Evolutionary conservation across 2,797 vertebrate genomes (phyloP), one percentile per base, ranked within the genome.

Genomic region (Champsocephalus esox): DNA sequence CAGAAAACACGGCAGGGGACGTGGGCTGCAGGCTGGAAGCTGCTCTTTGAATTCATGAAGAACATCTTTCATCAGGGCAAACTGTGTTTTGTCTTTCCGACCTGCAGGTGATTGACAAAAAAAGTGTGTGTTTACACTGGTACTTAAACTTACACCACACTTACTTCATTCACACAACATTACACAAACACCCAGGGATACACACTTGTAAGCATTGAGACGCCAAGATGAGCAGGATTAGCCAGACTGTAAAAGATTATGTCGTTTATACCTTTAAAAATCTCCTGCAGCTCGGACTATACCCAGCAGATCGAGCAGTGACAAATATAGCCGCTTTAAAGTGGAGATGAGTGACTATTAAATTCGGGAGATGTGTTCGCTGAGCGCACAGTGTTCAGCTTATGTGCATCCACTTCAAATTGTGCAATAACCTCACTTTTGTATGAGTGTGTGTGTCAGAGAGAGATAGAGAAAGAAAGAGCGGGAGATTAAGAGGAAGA

Each of bases 321-420:
- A 83, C 85, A 84, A 77, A 88, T 89, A 79, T 75, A 86, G 87
- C 86, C 34, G 79, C 85, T 82, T 85, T 72, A 84, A 78, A 84
- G 73, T 80, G 75, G 56, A 83, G 77, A 82, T 65, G 77, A 87
- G 79, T 81, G 73, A 86, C 81, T 84, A 62, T 86, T 83, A 88
- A 89, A 91, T 85, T 82, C 68, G 0, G 50, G 72, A 76, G 86
- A 87, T 87, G 86, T 77, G 89, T 73, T 86, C 66, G n/a, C 85
- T 69, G 67, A 85, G 76, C 46, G 17, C 32, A 70, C 79, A 74
- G 57, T 52, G 51, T 73, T 87, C 83, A 79, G 79, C 73, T 85
- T 77, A 80, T 76, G 79, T 70, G 81, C 68, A 79, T 78, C 74
- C 70, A 64, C 76, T 87, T 75, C 66, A 70, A 67, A 69, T 75